phyloP scores from a whole-genome alignment of 2,113 vertebrate species.

The Vulpes ferrilata region DNA sequence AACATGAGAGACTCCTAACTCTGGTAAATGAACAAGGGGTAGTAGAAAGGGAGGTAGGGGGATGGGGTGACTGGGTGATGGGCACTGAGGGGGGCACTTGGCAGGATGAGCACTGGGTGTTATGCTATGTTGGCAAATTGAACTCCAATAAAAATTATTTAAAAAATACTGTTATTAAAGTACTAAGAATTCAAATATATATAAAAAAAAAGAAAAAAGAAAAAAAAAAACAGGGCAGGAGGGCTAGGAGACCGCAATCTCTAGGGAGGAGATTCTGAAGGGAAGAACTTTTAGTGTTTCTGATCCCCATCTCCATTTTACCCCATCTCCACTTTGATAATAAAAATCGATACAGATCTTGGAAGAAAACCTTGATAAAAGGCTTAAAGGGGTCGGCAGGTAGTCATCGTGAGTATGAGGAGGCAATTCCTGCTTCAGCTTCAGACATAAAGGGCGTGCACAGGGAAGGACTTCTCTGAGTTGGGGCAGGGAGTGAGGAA shows the following conservation, averaged over 20 bases:
- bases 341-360: background rate
- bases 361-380: background rate
- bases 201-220: too few species aligned
- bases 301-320: background rate
- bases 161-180: too few species aligned
- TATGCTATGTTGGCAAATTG: too few species aligned
- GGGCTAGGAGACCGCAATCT: background rate
- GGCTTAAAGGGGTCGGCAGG: background rate
- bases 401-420: too few species aligned
- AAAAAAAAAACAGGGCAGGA: background rate
- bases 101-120: too few species aligned
- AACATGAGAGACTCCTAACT: too few species aligned
- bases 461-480: background rate
- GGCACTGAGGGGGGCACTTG: too few species aligned
- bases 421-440: background rate
- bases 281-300: background rate
- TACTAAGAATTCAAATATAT: too few species aligned
- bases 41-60: too few species aligned
- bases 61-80: too few species aligned
- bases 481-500: rapidly evolving
- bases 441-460: background rate
- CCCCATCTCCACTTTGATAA: background rate
- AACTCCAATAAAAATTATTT: too few species aligned
- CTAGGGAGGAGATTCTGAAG: background rate
- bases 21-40: too few species aligned